These are phyloP conservation scores for Malurus splendens DNA, from an alignment of 2,797 vertebrate species.

Conservation along the genomic window DNA sequence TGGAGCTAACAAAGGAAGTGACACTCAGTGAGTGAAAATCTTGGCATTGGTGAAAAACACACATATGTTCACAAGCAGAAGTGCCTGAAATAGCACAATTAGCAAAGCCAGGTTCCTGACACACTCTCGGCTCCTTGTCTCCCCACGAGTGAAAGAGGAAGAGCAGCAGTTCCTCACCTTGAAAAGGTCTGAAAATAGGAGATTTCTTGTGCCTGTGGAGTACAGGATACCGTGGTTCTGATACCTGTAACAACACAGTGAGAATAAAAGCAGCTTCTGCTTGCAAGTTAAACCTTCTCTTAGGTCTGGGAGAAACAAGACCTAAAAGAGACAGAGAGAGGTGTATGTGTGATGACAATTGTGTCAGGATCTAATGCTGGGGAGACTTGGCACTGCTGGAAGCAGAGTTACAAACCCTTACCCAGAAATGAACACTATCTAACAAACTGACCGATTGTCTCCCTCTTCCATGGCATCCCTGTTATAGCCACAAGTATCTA, in stretches of 20 bases:
- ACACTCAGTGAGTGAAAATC: conserved; percentile 26
- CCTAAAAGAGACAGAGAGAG: neutral
- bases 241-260: neutral
- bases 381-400: neutral
- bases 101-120: neutral
- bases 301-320: neutral
- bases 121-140: neutral
- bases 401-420: neutral
- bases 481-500: neutral
- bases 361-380: neutral
- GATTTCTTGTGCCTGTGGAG: neutral
- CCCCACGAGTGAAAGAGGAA: neutral
- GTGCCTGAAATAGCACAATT: neutral
- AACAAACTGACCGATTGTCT: neutral
- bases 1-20: conserved; percentile 50
- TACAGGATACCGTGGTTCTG: neutral
- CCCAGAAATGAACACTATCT: neutral
- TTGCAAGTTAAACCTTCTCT: neutral
- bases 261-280: neutral
- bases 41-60: conserved; percentile 31
- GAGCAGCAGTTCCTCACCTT: neutral
- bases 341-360: neutral
- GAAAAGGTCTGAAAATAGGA: neutral
- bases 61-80: conserved; percentile 13
- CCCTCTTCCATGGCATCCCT: neutral